A percentile compares a stretch with the other conserved stretches of the same genome.
phyloP scores from a whole-genome alignment of 1,140 invertebrate species.

The Heliconius himera region DNA sequence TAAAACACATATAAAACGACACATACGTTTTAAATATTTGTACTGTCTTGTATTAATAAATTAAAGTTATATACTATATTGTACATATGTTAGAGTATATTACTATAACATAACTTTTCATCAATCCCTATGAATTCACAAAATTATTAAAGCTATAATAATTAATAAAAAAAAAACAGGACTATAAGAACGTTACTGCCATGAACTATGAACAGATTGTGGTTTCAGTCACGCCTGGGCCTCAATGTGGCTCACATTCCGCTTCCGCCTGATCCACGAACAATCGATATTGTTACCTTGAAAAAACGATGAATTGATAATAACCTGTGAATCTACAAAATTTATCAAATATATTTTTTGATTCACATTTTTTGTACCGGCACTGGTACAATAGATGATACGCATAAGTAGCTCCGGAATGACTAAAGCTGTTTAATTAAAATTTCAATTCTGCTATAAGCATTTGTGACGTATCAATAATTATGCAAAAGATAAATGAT shows the following conservation, averaged over 20 bases:
- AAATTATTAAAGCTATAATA: neutral
- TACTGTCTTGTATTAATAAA: too few species aligned
- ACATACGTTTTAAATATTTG: too few species aligned
- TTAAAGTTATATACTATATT: too few species aligned
- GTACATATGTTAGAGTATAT: neutral
- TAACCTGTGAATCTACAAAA: conserved; percentile 13
- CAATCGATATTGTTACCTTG: conserved; percentile 69
- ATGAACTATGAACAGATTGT: conserved; percentile 50
- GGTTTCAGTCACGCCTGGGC: conserved; percentile 66
- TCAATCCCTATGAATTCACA: neutral
- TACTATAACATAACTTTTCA: neutral
- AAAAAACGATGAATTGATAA: conserved; percentile 24
- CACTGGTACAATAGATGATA: neutral
- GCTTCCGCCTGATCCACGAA: conserved; percentile 66
- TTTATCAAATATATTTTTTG: conserved; percentile 12
- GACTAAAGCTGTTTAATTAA: conserved; percentile 28
- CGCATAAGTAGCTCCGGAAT: neutral
- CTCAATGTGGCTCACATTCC: conserved; percentile 65
- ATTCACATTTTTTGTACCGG: conserved; percentile 3
- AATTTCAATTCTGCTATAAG: conserved; percentile 22
- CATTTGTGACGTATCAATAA: conserved; percentile 55
- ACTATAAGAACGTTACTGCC: conserved; percentile 13
- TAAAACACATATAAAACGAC: too few species aligned
- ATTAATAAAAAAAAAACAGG: neutral
- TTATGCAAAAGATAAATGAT: conserved; percentile 71